A percentile compares a stretch with the other conserved stretches of the same genome.
Conservation (phyloP, 1,140 invertebrate species). For the Macrosteles quadrilineatus region DNA sequence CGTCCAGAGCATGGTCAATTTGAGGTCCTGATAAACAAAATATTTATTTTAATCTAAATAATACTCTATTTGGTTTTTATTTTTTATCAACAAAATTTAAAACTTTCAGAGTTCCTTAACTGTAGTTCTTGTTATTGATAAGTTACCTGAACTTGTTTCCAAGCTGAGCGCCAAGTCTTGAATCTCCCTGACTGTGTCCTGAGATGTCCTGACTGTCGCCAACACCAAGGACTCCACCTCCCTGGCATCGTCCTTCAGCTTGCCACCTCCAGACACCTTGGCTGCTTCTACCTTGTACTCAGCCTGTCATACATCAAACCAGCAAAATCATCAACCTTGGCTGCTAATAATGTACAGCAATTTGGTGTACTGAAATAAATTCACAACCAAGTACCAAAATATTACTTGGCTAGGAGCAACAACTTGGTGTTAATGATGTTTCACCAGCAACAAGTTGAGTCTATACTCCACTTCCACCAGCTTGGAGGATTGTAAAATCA, state of each 20-base stretch:
- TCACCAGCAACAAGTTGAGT: too few species aligned
- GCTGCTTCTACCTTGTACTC: slow-evolving; percentile 57
- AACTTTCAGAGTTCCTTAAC: too few species aligned
- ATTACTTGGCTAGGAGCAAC: too few species aligned
- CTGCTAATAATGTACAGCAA: too few species aligned
- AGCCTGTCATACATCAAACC: slow-evolving; percentile 45
- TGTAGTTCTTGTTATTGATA: too few species aligned
- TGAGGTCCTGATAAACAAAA: slow-evolving; percentile 57
- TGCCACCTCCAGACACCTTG: slow-evolving; percentile 39
- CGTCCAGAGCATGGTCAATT: slow-evolving; percentile 71
- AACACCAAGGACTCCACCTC: slow-evolving; percentile 31
- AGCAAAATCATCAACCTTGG: slow-evolving; percentile 5
- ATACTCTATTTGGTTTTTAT: neutral
- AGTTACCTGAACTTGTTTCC: slow-evolving; percentile 35
- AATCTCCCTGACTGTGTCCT: slow-evolving; percentile 38
- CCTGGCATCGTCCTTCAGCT: slow-evolving; percentile 28
- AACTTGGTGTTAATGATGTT: too few species aligned
- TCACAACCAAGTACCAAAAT: too few species aligned
- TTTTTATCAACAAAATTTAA: too few species aligned
- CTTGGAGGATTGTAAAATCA: too few species aligned
- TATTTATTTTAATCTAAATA: neutral
- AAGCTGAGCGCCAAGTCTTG: slow-evolving; percentile 38
- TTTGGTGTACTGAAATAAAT: too few species aligned
- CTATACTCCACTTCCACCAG: too few species aligned
- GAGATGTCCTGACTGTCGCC: slow-evolving; percentile 29